Base-by-base conservation (phyloP, 2,888 invertebrate species). In the Erebia epiphron region DNA sequence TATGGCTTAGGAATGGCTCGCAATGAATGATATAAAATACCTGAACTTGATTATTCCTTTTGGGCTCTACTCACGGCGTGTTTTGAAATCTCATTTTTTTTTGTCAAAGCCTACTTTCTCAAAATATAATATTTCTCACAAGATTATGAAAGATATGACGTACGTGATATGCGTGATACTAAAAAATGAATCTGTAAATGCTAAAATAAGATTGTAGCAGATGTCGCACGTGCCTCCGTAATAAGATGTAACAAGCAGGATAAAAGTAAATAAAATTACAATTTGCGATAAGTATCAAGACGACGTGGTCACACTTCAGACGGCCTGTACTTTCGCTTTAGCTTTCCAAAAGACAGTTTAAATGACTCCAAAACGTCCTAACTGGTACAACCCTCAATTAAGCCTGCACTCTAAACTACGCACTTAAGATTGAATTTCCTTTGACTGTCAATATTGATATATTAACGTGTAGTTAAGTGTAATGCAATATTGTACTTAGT, bases 311-410 rank as follows among this genome's bases (percentile, higher is more conserved):
- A 83, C 82, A 85, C 83, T 87, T 77, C 78, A 79, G 79, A 57
- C 71, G 49, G 75, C 69, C 71, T 78, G 86, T 84, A 92, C 92
- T 92, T 92, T 92, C 91, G 90, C 91, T 82, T 79, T 86, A 87
- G 87, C 92, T 92, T 92, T 92, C 92, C 89, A 92, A 92, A 92
- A 90, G 87, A 85, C 77, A 75, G 69, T 65, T 71, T 72, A 72
- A 67, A 65, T 68, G 71, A 75, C 71, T 68, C 69, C 75, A 80
- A 82, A 88, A 86, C 82, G 78, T 74, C 82, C 72, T 83, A 86
- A 80, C 71, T 60, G 61, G 16, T 49, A 74, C 26, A 71, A 54
- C 52, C 73, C 46, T 69, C 78, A 73, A 75, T 68, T 68, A 21
- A 77, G 74, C 68, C 56, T 62, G 16, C 10, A 74, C 75, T 72